Conservation (phyloP, 2,797 vertebrate genomes). For the Geotrypetes seraphini region DNA sequence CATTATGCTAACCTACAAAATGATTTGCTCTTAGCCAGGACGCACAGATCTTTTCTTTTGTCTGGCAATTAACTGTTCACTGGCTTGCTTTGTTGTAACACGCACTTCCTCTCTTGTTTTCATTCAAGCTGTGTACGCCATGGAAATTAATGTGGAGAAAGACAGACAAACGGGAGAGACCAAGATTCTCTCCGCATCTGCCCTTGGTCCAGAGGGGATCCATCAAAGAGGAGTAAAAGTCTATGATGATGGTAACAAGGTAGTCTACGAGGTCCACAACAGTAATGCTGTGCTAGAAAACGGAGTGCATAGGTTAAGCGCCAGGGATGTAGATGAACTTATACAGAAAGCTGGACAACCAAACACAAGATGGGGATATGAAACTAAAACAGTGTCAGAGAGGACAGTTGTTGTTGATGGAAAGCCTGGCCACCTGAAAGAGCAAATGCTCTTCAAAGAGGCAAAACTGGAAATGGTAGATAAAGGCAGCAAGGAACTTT, state of each 20-base stretch:
- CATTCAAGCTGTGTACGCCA: slow-evolving; percentile 90
- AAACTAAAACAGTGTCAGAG: slow-evolving; percentile 49
- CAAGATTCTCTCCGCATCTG: slow-evolving; percentile 81
- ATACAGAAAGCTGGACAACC: slow-evolving; percentile 74
- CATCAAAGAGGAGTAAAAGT: slow-evolving; percentile 85
- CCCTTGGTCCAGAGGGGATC: slow-evolving; percentile 72
- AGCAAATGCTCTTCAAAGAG: slow-evolving; percentile 77
- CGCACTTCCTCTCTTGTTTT: slow-evolving; percentile 76
- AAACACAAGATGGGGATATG: slow-evolving; percentile 47
- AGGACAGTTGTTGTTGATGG: slow-evolving; percentile 56
- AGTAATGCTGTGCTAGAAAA: slow-evolving; percentile 82
- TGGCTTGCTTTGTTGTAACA: slow-evolving; percentile 77
- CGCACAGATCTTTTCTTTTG: slow-evolving; percentile 49
- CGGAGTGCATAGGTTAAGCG: slow-evolving; percentile 73
- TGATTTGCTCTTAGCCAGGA: slow-evolving; percentile 28
- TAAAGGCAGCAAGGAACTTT: slow-evolving; percentile 54
- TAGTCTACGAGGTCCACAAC: slow-evolving; percentile 87
- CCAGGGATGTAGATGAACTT: slow-evolving; percentile 81
- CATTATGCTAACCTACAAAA: slow-evolving; percentile 35
- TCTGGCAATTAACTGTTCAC: slow-evolving; percentile 76
- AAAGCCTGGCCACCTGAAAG: slow-evolving; percentile 58
- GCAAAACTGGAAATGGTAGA: slow-evolving; percentile 75
- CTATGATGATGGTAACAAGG: slow-evolving; percentile 87
- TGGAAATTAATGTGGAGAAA: slow-evolving; percentile 97
- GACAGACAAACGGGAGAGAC: slow-evolving; percentile 88